Evolutionary conservation across 2,113 vertebrate genomes (phyloP).

Genomic region (Bambusicola thoracicus): DNA sequence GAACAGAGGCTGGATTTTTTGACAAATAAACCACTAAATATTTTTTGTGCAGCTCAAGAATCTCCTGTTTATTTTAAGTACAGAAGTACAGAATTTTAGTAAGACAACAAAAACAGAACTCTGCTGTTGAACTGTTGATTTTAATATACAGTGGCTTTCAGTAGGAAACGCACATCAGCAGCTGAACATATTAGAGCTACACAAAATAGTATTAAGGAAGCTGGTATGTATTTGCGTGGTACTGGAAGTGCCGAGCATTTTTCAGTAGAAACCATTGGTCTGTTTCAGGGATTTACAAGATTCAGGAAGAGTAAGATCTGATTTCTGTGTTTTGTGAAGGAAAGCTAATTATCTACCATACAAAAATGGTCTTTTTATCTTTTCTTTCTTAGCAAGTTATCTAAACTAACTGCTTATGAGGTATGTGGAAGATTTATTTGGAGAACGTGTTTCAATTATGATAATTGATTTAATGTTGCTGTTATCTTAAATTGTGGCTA

Average conservation of each 20-base stretch:
- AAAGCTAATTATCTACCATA: not conserved
- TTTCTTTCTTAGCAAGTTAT: not conserved
- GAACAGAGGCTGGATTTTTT: not conserved
- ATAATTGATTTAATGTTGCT: not conserved
- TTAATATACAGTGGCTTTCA: not conserved
- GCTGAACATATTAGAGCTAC: not conserved
- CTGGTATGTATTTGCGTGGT: not conserved
- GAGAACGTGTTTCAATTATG: not conserved
- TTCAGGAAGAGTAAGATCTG: not conserved
- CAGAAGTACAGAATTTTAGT: not conserved
- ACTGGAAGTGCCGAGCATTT: not conserved
- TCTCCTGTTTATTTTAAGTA: not conserved
- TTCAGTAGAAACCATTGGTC: not conserved
- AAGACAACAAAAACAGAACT: not conserved
- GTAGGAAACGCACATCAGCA: not conserved
- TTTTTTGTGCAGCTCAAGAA: not conserved
- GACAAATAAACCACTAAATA: not conserved
- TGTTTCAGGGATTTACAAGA: not conserved
- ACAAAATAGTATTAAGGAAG: not conserved
- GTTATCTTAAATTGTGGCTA: not conserved
- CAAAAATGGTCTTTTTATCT: not conserved
- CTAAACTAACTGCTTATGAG: not conserved
- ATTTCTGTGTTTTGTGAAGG: not conserved
- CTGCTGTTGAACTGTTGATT: not conserved
- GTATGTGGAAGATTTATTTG: not conserved